phyloP scores from a whole-genome alignment of 2,113 vertebrate genomes.

The Marcusenius ussheri region DNA sequence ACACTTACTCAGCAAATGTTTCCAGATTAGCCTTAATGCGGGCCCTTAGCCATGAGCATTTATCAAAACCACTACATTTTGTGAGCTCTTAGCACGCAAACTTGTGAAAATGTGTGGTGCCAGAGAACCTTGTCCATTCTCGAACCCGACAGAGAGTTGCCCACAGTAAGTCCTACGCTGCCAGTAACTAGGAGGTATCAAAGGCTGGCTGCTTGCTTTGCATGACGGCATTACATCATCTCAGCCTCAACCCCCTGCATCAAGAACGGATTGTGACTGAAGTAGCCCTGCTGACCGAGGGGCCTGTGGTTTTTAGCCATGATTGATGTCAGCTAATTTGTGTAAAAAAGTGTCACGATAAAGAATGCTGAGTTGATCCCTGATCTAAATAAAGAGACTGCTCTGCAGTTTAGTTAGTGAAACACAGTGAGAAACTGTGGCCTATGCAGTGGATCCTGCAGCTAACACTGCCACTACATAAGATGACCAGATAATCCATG shows the following conservation, averaged over 20 bases:
- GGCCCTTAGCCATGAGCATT: neutral
- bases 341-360: neutral
- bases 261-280: neutral
- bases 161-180: neutral
- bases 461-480: neutral
- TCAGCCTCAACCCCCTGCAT: neutral
- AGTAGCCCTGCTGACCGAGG: neutral
- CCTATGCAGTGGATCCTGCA: neutral
- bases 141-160: neutral
- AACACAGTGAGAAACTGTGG: neutral
- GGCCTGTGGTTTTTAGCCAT: neutral
- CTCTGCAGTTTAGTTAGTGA: neutral
- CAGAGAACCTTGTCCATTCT: neutral
- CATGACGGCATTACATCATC: neutral
- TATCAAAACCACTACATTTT: neutral
- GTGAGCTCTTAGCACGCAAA: constrained; percentile 1
- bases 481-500: neutral
- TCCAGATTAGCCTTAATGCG: neutral
- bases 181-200: neutral
- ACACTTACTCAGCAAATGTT: neutral
- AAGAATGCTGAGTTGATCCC: neutral
- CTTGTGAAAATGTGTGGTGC: neutral
- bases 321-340: neutral
- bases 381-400: neutral
- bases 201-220: neutral